Base-by-base conservation (phyloP, 92 coral and sea anemone genomes). In the Siderastrea radians region DNA sequence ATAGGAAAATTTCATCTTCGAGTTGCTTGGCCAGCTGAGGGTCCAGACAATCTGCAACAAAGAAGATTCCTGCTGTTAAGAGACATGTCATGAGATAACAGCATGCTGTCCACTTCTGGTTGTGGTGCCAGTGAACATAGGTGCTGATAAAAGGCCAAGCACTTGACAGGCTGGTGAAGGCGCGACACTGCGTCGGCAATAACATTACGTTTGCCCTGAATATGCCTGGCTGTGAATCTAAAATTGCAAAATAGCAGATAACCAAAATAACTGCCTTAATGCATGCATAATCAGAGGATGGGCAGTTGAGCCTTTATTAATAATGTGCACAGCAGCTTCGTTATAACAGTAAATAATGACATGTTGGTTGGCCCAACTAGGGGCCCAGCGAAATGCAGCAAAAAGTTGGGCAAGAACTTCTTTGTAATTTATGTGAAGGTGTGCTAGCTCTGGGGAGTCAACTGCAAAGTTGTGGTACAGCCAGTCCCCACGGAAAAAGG, bases 271-370 rank as follows among this genome's bases (percentile, higher is more conserved):
- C 2, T 78, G 54, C 72, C 83, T 59, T 2, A 78, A 9, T 6
- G 83, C 54, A 50, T 3, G 72, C 83, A 46, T 78, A 46, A 60
- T 14, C 0, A 26, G 38, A 26, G 43, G 70, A 45, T 59, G 49
- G 2, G 71, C 54, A n/a, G 83, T 78, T 1, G 83, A 61, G 15
- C 83, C 71, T 78, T 78, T 78, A 46, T 78, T 72, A 3, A 72
- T 72, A 1, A 50, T 72, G 6, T 72, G 77, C 3, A 72, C 59
- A 6, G 59, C 77, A 2, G 77, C 58, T 15, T 4, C 60, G 16
- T 72, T 72, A 7, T 72, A 46, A 45, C 9, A 49, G 16, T 72
- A 44, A n/a, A 72, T 72, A 5, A 72, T 48, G 3, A 72, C 58
- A 49, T 72, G 76, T 7, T 72, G 76, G n/a, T 72, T 49, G 4